Evolutionary conservation across 2,113 vertebrate genomes (phyloP).

Genomic region (Eudorcas thomsonii): DNA sequence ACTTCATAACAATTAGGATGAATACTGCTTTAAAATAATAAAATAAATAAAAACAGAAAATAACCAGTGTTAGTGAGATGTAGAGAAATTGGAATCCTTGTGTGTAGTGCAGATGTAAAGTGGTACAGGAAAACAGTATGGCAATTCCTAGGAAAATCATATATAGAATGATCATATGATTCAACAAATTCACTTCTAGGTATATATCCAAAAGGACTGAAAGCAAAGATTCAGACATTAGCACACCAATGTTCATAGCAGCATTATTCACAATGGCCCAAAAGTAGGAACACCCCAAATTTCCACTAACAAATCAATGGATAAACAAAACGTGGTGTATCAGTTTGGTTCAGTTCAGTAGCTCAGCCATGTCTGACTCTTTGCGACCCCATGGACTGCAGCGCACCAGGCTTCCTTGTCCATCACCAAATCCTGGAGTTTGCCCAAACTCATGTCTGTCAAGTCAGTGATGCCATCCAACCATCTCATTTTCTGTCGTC

Average conservation of each 20-base stretch:
- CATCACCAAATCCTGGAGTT: neutral
- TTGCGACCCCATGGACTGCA: neutral
- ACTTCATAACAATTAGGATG: neutral
- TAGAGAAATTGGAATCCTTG: neutral
- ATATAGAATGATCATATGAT: neutral
- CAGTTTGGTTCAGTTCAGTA: neutral
- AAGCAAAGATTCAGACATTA: neutral
- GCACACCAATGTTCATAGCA: neutral
- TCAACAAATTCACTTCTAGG: neutral
- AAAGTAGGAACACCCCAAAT: neutral
- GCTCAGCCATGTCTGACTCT: neutral
- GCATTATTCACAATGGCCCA: neutral
- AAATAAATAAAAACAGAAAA: neutral
- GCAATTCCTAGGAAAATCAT: neutral
- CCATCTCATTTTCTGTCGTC: neutral
- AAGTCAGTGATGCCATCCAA: neutral
- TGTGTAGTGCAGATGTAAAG: neutral
- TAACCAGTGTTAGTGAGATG: too few species aligned
- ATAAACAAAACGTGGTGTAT: neutral
- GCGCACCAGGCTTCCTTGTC: neutral
- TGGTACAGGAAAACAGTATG: neutral
- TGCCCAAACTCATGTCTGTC: neutral
- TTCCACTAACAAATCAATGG: neutral
- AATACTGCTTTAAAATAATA: neutral
- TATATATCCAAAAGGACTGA: neutral